Evolutionary conservation across 2,797 vertebrate genomes (phyloP).

Genomic region (Saxicola maurus): DNA sequence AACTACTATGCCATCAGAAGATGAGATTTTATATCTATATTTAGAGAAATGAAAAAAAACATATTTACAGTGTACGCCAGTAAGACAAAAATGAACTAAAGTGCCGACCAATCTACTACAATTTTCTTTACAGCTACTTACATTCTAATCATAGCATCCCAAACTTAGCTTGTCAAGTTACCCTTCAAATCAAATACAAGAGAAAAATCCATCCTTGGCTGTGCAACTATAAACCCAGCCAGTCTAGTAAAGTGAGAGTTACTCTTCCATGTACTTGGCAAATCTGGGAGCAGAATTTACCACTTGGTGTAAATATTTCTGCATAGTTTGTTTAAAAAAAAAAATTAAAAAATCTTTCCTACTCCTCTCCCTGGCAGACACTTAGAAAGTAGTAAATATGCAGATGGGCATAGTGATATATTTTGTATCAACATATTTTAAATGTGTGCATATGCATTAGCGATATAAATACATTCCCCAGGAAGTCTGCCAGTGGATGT

Average conservation of each 20-base stretch:
- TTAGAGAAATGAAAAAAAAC: conserved; percentile 1
- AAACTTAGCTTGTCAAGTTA: conserved; percentile 14
- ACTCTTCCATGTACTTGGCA: conserved; percentile 33
- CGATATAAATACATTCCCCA: conserved; percentile 51
- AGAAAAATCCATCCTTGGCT: conserved; percentile 12
- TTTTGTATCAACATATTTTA: conserved; percentile 60
- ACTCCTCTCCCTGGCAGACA: conserved; percentile 42
- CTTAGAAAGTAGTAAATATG: conserved; percentile 53
- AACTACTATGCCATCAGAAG: not conserved
- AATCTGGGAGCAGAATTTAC: conserved; percentile 43
- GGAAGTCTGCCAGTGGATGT: conserved; percentile 49
- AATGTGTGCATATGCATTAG: conserved; percentile 62
- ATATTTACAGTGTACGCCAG: not conserved
- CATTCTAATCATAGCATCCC: not conserved
- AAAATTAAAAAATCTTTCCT: not conserved
- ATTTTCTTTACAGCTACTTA: conserved; percentile 16
- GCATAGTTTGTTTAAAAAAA: conserved; percentile 22
- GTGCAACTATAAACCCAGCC: conserved; percentile 4
- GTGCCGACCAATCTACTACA: not conserved
- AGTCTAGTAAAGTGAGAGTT: conserved; percentile 21
- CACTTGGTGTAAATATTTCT: conserved; percentile 42
- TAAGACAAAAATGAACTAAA: not conserved
- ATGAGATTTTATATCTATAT: not conserved
- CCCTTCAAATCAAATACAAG: conserved; percentile 14
- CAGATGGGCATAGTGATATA: conserved; percentile 56